phyloP scores from a whole-genome alignment of 2,888 invertebrate genomes.

The Thysanoteuthis rhombus region DNA sequence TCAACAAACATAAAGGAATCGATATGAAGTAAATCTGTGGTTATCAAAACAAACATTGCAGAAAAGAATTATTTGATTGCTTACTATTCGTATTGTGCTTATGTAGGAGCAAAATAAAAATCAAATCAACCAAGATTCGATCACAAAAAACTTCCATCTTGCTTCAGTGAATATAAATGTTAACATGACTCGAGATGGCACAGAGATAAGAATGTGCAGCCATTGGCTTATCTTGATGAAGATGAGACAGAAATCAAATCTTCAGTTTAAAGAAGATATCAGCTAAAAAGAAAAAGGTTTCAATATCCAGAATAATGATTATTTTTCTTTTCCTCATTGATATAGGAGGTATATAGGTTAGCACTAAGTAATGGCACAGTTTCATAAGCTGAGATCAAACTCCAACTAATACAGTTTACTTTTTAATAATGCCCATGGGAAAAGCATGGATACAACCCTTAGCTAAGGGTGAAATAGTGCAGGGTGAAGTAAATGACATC shows the following conservation, averaged over 20 bases:
- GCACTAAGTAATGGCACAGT: no score
- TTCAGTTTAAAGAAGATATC: neutral
- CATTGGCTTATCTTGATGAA: neutral
- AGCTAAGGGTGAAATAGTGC: no score
- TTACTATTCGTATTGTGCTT: neutral
- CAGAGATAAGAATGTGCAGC: neutral
- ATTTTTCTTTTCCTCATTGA: neutral
- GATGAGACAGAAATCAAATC: neutral
- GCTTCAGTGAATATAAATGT: neutral
- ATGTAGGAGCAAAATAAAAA: neutral
- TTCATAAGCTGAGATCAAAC: no score
- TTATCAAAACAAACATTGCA: constrained; percentile 12
- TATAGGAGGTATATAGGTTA: no score
- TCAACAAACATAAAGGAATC: neutral
- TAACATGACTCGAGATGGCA: neutral
- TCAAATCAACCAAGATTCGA: neutral
- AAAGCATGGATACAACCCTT: no score
- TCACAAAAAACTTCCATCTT: neutral
- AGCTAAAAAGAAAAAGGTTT: neutral
- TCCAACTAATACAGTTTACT: no score
- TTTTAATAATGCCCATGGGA: no score
- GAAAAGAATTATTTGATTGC: neutral
- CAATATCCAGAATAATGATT: neutral
- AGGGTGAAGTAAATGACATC: no score
- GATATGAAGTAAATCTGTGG: neutral